phyloP scores from a whole-genome alignment of 2,888 invertebrate species.

The Latheticus oryzae region DNA sequence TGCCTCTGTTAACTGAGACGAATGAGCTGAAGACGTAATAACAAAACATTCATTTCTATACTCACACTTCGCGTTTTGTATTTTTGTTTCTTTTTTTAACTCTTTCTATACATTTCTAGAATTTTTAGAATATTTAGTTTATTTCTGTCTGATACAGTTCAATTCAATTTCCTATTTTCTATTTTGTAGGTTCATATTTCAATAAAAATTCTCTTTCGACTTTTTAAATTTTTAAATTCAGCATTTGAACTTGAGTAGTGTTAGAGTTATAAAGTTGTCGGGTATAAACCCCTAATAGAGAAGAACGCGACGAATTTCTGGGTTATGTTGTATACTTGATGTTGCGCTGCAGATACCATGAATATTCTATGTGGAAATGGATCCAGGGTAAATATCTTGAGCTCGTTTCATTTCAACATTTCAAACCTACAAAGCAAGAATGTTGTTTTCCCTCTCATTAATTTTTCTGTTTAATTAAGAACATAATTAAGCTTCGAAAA shows the following conservation, averaged over 20 bases:
- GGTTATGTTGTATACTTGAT: slow-evolving; percentile 45
- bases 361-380: slow-evolving; percentile 48
- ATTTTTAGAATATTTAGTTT: too few relatives aligned
- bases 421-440: slow-evolving; percentile 17
- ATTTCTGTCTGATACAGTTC: too few relatives aligned
- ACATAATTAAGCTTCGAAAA: slow-evolving; percentile 8
- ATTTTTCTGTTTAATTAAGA: slow-evolving; percentile 22
- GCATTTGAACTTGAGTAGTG: slow-evolving; percentile 12
- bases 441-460: slow-evolving; percentile 18
- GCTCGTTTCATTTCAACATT: slow-evolving; percentile 21
- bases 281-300: slow-evolving; percentile 22
- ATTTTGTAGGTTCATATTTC: too few relatives aligned
- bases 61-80: slow-evolving; percentile 41
- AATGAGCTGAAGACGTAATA: slow-evolving; percentile 46
- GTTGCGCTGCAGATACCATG: slow-evolving; percentile 50
- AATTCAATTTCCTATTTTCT: too few relatives aligned
- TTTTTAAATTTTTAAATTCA: too few relatives aligned
- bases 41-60: slow-evolving; percentile 48
- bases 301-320: slow-evolving; percentile 40
- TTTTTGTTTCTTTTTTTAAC: slow-evolving; percentile 13
- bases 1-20: slow-evolving; percentile 46
- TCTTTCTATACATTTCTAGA: too few relatives aligned
- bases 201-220: too few relatives aligned
- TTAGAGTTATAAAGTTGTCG: too few relatives aligned
- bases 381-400: slow-evolving; percentile 27